These are phyloP conservation scores for Carcharodon carcharias DNA, from an alignment of 2,797 vertebrate species.

Conservation along the genomic window DNA sequence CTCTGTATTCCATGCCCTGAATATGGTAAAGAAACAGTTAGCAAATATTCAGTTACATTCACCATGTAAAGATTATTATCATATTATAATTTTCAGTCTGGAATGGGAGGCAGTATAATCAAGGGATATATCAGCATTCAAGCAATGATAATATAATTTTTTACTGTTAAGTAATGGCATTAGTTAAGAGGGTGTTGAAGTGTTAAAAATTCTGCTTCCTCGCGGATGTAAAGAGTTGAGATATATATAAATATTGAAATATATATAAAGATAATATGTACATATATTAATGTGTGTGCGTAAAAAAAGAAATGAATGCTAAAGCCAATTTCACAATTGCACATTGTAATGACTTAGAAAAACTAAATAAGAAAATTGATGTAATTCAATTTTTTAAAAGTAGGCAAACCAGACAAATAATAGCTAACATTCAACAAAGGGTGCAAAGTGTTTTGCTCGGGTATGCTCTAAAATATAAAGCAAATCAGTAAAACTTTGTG, in stretches of 20 bases:
- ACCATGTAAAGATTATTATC: background rate
- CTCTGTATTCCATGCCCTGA: background rate
- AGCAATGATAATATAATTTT: background rate
- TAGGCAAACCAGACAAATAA: background rate
- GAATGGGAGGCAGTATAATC: background rate
- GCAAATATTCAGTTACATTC: background rate
- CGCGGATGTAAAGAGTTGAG: background rate
- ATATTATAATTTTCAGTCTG: conserved; percentile 11
- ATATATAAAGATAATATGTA: no score
- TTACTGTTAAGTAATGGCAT: background rate
- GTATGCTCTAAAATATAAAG: background rate
- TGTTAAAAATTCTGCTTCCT: background rate
- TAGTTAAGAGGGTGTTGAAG: background rate
- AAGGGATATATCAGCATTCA: background rate
- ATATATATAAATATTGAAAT: background rate
- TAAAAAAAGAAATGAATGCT: background rate
- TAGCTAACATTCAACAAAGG: background rate
- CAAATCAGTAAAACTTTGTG: background rate
- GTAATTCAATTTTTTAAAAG: background rate
- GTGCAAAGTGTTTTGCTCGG: background rate
- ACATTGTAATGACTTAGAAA: background rate
- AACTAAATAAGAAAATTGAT: conserved; percentile 3
- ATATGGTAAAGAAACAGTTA: background rate
- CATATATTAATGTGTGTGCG: background rate
- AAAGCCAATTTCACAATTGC: background rate